A percentile compares a stretch with the other conserved stretches of the same genome.
Evolutionary conservation across 2,888 invertebrate species (phyloP).

Genomic region (Caenorhabditis becei): DNA sequence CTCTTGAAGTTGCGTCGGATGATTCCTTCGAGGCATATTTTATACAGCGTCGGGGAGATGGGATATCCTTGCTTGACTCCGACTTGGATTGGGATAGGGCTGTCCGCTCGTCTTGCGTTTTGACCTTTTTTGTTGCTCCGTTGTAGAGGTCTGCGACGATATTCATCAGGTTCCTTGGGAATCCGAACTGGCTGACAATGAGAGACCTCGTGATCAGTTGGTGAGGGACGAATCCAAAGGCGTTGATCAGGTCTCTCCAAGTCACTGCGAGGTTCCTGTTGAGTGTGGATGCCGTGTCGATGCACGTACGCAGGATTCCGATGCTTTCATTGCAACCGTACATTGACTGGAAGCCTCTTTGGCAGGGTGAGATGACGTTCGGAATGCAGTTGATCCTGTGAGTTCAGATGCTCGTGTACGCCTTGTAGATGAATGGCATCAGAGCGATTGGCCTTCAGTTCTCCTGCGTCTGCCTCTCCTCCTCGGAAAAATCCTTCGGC

Average conservation of each 20-base stretch:
- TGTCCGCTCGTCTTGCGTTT: no score
- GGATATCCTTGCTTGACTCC: constrained; percentile 82
- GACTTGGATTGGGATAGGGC: constrained; percentile 57
- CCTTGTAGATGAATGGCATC: constrained; percentile 12
- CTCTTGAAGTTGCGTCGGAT: background rate
- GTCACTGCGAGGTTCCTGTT: constrained; percentile 72
- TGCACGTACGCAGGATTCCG: background rate
- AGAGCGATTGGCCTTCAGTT: constrained; percentile 10
- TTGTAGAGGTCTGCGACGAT: background rate
- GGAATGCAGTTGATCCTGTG: background rate
- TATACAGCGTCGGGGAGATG: constrained; percentile 80
- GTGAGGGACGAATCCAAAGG: constrained; percentile 82
- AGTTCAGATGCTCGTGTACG: constrained; percentile 2
- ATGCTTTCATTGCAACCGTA: constrained; percentile 16
- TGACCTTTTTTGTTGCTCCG: background rate
- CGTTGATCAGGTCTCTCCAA: constrained; percentile 82
- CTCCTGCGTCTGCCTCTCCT: background rate
- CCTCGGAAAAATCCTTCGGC: constrained; percentile 1
- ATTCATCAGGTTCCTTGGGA: background rate
- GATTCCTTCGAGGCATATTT: constrained; percentile 78
- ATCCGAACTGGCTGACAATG: background rate
- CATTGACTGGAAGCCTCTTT: background rate
- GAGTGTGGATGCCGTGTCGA: background rate
- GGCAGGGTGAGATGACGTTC: background rate
- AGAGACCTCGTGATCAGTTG: background rate